Evolutionary conservation across 2,888 invertebrate genomes (phyloP).

Genomic region (Dryomyza anilis): DNA sequence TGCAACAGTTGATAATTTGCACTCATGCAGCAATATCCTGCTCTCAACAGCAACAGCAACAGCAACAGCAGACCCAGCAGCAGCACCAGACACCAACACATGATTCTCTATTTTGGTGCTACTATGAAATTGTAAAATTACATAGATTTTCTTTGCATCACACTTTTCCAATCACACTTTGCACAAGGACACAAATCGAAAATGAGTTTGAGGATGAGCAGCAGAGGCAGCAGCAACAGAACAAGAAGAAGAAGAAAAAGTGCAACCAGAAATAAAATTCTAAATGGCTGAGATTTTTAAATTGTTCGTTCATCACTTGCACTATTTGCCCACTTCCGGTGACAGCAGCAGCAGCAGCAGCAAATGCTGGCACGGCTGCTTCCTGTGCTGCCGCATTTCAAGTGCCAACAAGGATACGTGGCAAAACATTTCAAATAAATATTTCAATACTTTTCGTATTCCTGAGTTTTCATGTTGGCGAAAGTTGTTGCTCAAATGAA

Average conservation of each 20-base stretch:
- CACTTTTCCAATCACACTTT: conserved; percentile 12
- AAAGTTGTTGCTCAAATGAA: background rate
- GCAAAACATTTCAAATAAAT: background rate
- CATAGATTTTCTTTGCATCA: conserved; percentile 6
- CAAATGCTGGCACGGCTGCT: background rate
- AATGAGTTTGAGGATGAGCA: background rate
- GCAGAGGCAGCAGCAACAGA: background rate
- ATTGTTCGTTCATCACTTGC: background rate
- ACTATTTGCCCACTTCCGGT: background rate
- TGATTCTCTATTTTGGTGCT: no score
- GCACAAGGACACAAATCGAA: background rate
- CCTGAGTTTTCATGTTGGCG: background rate
- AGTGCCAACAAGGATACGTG: background rate
- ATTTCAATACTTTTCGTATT: background rate
- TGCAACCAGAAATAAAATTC: background rate
- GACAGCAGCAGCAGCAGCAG: background rate
- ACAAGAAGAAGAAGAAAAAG: background rate
- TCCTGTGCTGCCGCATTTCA: no score
- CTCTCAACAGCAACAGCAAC: background rate
- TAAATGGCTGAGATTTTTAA: background rate
- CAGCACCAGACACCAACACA: background rate
- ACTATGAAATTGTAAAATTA: conserved; percentile 2
- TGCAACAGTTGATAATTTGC: conserved; percentile 17
- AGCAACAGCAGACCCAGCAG: background rate
- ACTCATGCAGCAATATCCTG: conserved; percentile 9